Conservation (phyloP, 2,113 vertebrate species). For the Ondatra zibethicus region DNA sequence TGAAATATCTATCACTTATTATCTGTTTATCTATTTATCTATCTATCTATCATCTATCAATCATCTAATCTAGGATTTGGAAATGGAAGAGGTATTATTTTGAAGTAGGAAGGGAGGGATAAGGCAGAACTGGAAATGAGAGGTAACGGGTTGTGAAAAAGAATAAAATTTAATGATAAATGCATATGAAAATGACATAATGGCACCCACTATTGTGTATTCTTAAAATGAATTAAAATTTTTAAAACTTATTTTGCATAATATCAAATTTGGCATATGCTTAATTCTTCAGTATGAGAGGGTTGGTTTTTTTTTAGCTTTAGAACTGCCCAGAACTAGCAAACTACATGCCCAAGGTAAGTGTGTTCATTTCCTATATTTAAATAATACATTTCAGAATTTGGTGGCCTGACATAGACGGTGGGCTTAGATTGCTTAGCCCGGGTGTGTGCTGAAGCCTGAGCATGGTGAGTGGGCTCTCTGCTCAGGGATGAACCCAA, state of each 20-base stretch:
- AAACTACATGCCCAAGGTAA: not conserved
- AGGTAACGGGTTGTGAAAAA: not conserved
- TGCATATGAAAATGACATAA: not conserved
- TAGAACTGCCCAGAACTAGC: not conserved
- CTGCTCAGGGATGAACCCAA: not conserved
- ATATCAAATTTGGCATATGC: not conserved
- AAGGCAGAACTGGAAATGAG: not conserved
- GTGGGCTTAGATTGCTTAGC: not conserved
- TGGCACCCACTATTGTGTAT: not conserved
- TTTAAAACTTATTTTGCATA: not conserved
- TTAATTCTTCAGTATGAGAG: not conserved
- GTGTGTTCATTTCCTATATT: not conserved
- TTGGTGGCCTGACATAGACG: not conserved
- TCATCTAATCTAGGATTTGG: no score
- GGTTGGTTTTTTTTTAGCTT: conserved; percentile 20
- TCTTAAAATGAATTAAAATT: not conserved
- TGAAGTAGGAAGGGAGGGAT: not conserved
- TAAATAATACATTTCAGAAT: not conserved
- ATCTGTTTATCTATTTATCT: not conserved
- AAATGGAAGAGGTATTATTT: not conserved
- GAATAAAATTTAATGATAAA: not conserved
- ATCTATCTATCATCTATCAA: no score
- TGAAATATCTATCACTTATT: not conserved
- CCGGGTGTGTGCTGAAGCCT: not conserved
- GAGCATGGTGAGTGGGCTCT: not conserved